Evolutionary conservation across 2,113 vertebrate species (phyloP), one percentile per base, ranked within the genome.

Genomic region (Terrapene triunguis): DNA sequence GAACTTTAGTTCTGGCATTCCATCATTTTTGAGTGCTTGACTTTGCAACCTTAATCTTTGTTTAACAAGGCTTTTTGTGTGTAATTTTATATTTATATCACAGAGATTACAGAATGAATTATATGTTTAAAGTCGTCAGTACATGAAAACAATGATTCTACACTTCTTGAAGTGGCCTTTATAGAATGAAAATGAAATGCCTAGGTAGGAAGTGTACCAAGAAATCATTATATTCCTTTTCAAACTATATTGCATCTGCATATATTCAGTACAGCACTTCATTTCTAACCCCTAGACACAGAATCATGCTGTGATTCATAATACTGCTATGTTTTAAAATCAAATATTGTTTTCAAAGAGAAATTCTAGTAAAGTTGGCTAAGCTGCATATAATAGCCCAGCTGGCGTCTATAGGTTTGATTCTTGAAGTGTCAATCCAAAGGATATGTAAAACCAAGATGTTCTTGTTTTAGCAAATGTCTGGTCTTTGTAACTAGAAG

Each of bases 271-370:
- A 82, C 94, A 96, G 89, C 85, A 86, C 91, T 96, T 94, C 92
- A 95, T 93, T 97, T 95, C 85, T 93, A 95, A 96, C 81, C 65
- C 32, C 97, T 97, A 93, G 80, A 91, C 54, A 94, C 44, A 59
- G 80, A 96, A 80, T 96, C 93, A 93, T 95, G 62, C 89, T 93
- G 47, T 89, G 87, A 95, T 91, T 96, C 84, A 88, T 96, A 96
- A 96, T 96, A 85, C 81, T 93, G 38, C 94, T 96, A 87, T 88
- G 48, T 96, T 97, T 97, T 96, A 94, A 95, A 97, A 96, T 96
- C 82, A 88, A 89, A 94, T 94, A 88, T 95, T 97, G 51, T 96
- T 81, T 97, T 98, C 97, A 92, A 87, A 91, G 95, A 82, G 92
- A 95, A 92, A 69, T 96, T 92, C 82, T 91, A 80, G 92, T 96